Evolutionary conservation across 2,797 vertebrate genomes (phyloP).

Genomic region (Enteromius mattozi): DNA sequence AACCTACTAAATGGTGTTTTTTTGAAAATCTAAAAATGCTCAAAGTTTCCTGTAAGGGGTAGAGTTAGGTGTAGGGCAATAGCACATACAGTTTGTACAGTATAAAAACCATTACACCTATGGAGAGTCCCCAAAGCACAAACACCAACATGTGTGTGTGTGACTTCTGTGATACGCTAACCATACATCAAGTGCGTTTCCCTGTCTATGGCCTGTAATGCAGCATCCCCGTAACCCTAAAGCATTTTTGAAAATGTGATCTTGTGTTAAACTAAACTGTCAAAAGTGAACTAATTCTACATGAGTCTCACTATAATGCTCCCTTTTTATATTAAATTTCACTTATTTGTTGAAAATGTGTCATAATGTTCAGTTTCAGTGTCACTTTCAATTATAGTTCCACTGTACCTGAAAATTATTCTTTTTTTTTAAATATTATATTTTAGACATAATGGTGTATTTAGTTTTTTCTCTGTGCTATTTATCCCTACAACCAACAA

Average conservation of each 20-base stretch:
- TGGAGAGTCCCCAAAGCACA: no score
- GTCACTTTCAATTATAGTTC: background rate
- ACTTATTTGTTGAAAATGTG: background rate
- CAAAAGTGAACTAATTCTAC: constrained; percentile 1
- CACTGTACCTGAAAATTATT: background rate
- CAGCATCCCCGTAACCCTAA: background rate
- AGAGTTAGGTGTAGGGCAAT: no score
- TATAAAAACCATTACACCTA: no score
- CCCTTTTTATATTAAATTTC: background rate
- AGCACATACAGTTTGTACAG: no score
- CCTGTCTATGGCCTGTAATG: no score
- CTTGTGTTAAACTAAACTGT: background rate
- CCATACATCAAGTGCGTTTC: background rate
- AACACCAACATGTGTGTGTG: no score
- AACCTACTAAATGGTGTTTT: no score
- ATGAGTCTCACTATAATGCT: constrained; percentile 10
- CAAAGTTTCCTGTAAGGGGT: no score
- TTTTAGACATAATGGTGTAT: background rate
- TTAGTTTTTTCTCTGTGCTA: background rate
- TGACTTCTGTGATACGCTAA: background rate
- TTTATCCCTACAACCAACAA: background rate
- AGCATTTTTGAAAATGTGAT: background rate
- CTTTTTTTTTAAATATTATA: background rate
- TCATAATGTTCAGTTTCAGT: background rate
- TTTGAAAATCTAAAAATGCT: no score